These are phyloP conservation scores for Coreoperca whiteheadi DNA, from an alignment of 2,113 vertebrate genomes.

Conservation along the genomic window DNA sequence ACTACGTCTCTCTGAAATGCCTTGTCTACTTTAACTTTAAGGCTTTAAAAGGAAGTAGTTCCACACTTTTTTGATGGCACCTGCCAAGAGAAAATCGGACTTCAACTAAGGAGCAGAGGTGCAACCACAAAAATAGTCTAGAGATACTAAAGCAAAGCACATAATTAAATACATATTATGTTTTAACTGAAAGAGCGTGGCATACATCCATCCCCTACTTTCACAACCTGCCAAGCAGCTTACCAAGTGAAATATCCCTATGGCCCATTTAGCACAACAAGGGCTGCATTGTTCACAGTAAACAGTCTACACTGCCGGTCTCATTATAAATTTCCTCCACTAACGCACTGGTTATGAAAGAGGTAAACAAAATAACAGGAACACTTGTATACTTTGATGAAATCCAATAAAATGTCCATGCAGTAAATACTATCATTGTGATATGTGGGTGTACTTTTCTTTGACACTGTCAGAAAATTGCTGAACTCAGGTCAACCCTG, in stretches of 20 bases:
- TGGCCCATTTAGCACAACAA: conserved; percentile 22
- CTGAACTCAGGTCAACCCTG: not conserved
- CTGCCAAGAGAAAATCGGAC: not conserved
- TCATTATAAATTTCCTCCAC: not conserved
- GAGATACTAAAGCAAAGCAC: conserved; percentile 25
- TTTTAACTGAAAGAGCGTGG: not conserved
- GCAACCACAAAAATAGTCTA: not conserved
- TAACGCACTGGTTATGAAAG: not conserved
- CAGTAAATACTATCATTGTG: not conserved
- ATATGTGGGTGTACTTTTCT: not conserved
- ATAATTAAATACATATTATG: conserved; percentile 16
- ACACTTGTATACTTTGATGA: not conserved
- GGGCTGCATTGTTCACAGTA: not conserved
- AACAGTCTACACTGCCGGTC: not conserved
- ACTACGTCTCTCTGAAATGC: conserved; percentile 31
- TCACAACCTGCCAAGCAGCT: conserved; percentile 12
- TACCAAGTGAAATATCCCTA: conserved; percentile 16
- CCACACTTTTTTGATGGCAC: conserved; percentile 19
- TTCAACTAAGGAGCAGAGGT: conserved; percentile 10
- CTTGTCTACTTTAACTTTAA: conserved; percentile 26
- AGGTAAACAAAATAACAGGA: not conserved
- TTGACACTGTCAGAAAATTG: not conserved
- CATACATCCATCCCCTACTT: not conserved
- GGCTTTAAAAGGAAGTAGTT: conserved; percentile 19
- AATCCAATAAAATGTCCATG: not conserved